Percentiles rank a stretch among this genome's conserved stretches.
Conservation (phyloP, 2,797 vertebrate genomes). For the Eulemur albifrons region DNA sequence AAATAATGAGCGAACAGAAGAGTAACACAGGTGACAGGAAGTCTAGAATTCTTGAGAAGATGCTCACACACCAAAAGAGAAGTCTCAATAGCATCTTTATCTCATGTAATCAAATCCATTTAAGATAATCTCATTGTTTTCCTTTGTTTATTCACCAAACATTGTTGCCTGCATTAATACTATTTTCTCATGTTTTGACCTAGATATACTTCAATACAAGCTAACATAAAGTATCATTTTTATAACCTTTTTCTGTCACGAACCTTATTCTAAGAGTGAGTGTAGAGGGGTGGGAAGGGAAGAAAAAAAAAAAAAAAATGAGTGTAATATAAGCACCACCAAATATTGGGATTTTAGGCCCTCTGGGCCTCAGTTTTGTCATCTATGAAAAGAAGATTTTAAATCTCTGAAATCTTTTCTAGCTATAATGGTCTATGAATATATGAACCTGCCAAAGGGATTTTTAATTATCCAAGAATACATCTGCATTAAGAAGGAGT, state of each 20-base stretch:
- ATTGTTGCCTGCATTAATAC: neutral
- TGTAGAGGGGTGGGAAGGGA: neutral
- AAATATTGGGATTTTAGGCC: neutral
- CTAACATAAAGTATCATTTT: neutral
- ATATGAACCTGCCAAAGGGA: constrained; percentile 9
- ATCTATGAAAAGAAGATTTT: neutral
- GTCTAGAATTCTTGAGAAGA: neutral
- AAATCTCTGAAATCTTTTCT: constrained; percentile 15
- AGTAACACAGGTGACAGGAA: neutral
- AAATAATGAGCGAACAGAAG: neutral
- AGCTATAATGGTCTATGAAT: neutral
- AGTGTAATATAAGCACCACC: neutral
- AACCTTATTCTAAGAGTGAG: neutral
- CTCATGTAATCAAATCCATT: neutral
- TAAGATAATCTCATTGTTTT: neutral
- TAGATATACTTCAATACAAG: neutral
- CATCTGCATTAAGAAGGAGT: constrained; percentile 26
- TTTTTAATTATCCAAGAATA: constrained; percentile 57
- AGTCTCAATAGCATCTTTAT: neutral
- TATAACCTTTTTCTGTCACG: neutral
- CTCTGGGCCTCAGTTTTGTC: neutral
- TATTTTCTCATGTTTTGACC: neutral
- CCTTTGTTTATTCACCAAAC: neutral
- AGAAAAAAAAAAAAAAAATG: too few relatives aligned
- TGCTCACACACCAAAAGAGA: neutral